Conservation (phyloP, 2,888 invertebrate genomes). For the Seira ritae region DNA sequence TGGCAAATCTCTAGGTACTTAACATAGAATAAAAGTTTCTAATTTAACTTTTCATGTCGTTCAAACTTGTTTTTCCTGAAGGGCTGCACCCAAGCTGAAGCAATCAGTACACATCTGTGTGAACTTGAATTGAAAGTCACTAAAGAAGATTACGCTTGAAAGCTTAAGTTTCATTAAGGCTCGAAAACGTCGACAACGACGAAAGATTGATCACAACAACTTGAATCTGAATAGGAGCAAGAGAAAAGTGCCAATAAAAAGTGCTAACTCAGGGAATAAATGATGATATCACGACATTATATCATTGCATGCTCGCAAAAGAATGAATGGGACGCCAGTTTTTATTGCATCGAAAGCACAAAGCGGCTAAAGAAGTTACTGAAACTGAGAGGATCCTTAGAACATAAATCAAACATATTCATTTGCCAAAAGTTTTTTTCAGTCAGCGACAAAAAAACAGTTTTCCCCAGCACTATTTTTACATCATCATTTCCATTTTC, state of each 20-base stretch:
- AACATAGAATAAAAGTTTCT: too few relatives aligned
- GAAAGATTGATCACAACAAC: neutral
- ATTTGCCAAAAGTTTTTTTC: neutral
- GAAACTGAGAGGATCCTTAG: neutral
- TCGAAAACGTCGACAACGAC: neutral
- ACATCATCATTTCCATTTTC: neutral
- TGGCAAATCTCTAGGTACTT: too few relatives aligned
- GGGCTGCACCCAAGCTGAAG: too few relatives aligned
- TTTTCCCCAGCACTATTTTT: neutral
- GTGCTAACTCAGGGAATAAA: neutral
- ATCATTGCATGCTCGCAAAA: neutral
- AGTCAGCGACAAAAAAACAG: neutral
- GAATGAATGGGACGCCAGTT: neutral
- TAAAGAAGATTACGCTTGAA: neutral
- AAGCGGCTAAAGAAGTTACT: neutral
- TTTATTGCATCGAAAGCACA: neutral
- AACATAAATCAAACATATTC: neutral
- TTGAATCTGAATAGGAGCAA: neutral
- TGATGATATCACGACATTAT: neutral
- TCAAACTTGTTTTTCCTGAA: too few relatives aligned
- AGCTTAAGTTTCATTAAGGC: neutral
- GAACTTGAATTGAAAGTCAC: too few relatives aligned
- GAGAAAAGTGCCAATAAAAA: neutral
- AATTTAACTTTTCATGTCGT: too few relatives aligned
- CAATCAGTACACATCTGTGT: too few relatives aligned